Base-by-base conservation (phyloP, 2,113 vertebrate species). In the Trichomycterus rosablanca region DNA sequence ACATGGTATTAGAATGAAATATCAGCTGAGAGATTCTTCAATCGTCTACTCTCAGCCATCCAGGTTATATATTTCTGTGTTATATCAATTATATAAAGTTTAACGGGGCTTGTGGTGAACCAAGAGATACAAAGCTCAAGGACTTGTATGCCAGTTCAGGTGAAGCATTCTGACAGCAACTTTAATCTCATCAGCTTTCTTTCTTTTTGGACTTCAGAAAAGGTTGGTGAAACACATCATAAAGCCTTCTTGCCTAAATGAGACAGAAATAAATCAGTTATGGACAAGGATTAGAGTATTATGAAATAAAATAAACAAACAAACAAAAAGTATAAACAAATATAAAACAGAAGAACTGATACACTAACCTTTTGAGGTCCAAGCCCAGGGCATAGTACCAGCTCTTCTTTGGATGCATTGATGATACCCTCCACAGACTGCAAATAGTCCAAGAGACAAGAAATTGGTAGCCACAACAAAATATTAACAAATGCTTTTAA, bases 371-470 rank as follows among this genome's bases (percentile, higher is more conserved):
- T 89, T 74, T 87, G 87, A 52, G 87, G 87, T 16, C 87, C 87
- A 3, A 89, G 78, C n/a, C 87, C 87, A 11, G 87, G 87, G 44
- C 86, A 89, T 56, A 89, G 81, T 30, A 79, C 78, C 22, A 89
- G 64, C 30, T 88, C 86, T 59, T 88, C 86, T 70, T 85, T 86
- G 12, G 87, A 86, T 8, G 87, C 86, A 48, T 45, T 78, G 59
- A 86, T 86, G 50, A 89, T 81, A 49, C 85, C 83, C 24, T 84
- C 79, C 49, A 89, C 22, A 46, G 86, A 86, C 87, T 88, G 46
- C 39, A 46, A 44, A 53, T 14, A 60, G 4, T 10, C 48, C 4
- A 32, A 45, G 30, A 5, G 4, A 32, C 4, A n/a, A n/a, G n/a
- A n/a, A n/a, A n/a, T n/a, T n/a, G n/a, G n/a, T n/a, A n/a, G n/a